Base-by-base conservation (phyloP, 2,888 invertebrate genomes). In the Platycnemis pennipes region DNA sequence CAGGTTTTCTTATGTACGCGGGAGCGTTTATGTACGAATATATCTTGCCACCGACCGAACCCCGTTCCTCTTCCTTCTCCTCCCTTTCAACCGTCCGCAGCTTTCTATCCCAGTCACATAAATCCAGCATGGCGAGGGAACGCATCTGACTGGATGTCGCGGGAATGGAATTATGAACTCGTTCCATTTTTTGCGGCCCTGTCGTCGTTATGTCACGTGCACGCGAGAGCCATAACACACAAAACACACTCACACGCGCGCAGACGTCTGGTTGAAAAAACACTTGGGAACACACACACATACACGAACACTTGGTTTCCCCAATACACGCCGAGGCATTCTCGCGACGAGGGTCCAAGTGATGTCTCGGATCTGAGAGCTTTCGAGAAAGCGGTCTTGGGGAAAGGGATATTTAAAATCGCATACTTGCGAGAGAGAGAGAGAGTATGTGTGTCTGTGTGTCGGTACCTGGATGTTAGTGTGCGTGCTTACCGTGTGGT, bases 101-200 rank as follows among this genome's bases (percentile, higher is more conserved):
- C 8, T 31, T 69, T 31, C 69, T n/a, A 11, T 13, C 88, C 49
- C 53, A 88, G 88, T 37, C 89, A 56, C 91, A 91, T 91, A 91
- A 91, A 91, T 91, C 69, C 63, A 69, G 22, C 26, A 63, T 13
- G 37, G 77, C 13, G 77, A 91, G 63, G 89, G 89, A 89, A 44
- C 63, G n/a, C 91, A 91, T 91, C 91, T 91, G 91, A 91, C 91
- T 91, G 53, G 63, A 91, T 91, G 91, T 91, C 63, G 44, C 26
- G 63, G 91, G 91, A 91, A 91, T 63, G 91, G 91, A 91, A 91
- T 91, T 91, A 91, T 91, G 91, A 91, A 63, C 69, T 91, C 63
- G 44, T 63, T n/a, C 63, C 63, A 91, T 91, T 63, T 77, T 91
- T 91, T 91, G 63, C 63, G 5, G 91, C 2, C 63, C 69, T 69